Conservation (phyloP, 2,113 vertebrate genomes). For the Indri indri region DNA sequence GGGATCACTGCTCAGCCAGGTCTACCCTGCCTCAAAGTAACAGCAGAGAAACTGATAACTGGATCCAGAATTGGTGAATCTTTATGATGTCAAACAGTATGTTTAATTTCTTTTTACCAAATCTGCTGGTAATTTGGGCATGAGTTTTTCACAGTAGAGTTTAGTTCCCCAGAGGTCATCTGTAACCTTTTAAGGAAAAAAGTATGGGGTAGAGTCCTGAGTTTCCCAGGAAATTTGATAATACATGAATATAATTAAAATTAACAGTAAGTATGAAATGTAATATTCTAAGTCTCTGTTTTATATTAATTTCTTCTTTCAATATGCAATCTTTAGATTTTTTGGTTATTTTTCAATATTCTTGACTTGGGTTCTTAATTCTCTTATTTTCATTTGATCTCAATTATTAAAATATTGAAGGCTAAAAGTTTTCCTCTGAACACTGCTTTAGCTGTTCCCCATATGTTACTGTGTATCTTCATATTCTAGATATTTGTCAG, state of each 20-base stretch:
- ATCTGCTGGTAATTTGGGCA: not conserved
- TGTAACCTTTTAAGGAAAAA: not conserved
- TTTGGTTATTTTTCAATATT: not conserved
- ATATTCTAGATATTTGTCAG: not conserved
- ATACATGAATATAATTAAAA: not conserved
- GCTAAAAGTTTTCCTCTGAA: not conserved
- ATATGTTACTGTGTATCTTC: not conserved
- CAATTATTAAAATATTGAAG: not conserved
- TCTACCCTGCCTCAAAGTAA: not conserved
- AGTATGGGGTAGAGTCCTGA: not conserved
- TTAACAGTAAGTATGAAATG: too few relatives aligned
- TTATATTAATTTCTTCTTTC: not conserved
- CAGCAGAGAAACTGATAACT: not conserved
- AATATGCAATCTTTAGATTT: not conserved
- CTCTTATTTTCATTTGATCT: not conserved
- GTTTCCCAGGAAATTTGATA: not conserved
- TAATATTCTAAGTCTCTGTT: not conserved
- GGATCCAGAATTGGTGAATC: not conserved
- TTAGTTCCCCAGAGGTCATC: not conserved
- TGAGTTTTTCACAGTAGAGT: not conserved
- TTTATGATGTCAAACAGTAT: not conserved
- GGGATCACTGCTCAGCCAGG: not conserved
- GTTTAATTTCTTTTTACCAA: not conserved
- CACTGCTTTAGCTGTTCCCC: not conserved
- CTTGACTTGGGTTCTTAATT: not conserved